Evolutionary conservation across 2,797 vertebrate species (phyloP), one percentile per base, ranked within the genome.

Genomic region (Melanotaenia trifasciata): DNA sequence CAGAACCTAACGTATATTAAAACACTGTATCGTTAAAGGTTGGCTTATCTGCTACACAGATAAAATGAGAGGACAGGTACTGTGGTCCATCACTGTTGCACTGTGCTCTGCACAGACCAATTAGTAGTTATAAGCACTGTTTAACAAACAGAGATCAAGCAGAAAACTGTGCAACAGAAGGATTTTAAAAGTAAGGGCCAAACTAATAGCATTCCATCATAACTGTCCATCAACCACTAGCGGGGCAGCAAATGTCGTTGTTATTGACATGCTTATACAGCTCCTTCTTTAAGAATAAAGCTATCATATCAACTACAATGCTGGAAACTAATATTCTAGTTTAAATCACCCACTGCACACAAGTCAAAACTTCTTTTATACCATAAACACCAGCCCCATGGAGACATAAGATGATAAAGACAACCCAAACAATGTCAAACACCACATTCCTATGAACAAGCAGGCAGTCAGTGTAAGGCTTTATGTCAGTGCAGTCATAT

Each of bases 401-500:
- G 32, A 74, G 43, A 74, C 61, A 72, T 45, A 53, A 45, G 7
- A 28, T 18, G 36, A 59, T 51, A 2, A 73, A 67, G 4, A 26
- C 40, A 24, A 24, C 26, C 3, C 36, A 45, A 62, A 83, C 56
- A 50, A 60, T 50, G 33, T 63, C 54, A 40, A 70, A 79, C 57
- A 7, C 32, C 1, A 53, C 65, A 76, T 83, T 70, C 54, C 73
- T 51, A 8, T 6, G 51, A 18, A 38, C 10, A 43, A 38, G 32
- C 66, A 63, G 58, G 51, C 1, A 58, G 63, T 67, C 47, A 84
- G 86, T 86, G 64, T 67, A 28, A 60, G 61, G 58, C 51, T 60
- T 69, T 60, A 70, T 33, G 69, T 80, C 60, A 72, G 43, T 74
- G 68, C 47, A 65, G 47, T 76, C 72, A 35, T 74, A 79, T 80